Base-by-base conservation (phyloP, 1,140 invertebrate genomes). In the Drosophila eugracilis region DNA sequence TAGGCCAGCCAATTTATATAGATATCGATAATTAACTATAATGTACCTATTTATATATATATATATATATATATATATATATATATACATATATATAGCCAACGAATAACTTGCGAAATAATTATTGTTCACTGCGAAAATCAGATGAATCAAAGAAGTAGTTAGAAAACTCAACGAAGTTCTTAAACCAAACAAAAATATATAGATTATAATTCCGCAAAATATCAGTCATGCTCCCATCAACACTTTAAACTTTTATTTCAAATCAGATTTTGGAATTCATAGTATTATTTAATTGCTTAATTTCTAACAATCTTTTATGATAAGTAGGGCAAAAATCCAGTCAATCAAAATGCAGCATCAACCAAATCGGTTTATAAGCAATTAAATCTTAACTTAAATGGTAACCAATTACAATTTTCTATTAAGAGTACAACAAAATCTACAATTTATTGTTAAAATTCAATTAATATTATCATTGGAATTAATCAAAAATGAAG, bases 1-100 rank as follows among this genome's bases (percentile, higher is more conserved):
- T 62, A 66, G 36, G 53, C 50, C 41, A 50, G 41, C 36, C 53
- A 55, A 50, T 74, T 52, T 59, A 60, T 49, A 60, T 39, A 57
- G 4, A 71, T 32, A 70, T 15, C 24, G 44, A 50, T 49, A 65
- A 59, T 22, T 54, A 44, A 49, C 44, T 49, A 48, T 57, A 60
- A 60, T 39, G 42, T 65, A 65, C 42, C 53, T 57, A 63, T 21
- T n/a, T 45, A 55, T 45, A 39, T 39, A 53, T 12, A 5, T 26
- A 39, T 39, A n/a, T n/a, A n/a, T n/a, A n/a, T n/a, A n/a, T n/a
- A n/a, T n/a, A n/a, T n/a, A n/a, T n/a, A n/a, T n/a, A n/a, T n/a
- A n/a, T 39, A 32, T 65, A 65, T 32, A 41, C 45, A 63, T 21
- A 9, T 45, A 55, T 45, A 24, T 45, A 57, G 10, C 30, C 32